Percentiles rank a stretch among this genome's conserved stretches.
These are phyloP conservation scores for Equus quagga DNA, from an alignment of 2,113 vertebrate species.

Conservation along the genomic window DNA sequence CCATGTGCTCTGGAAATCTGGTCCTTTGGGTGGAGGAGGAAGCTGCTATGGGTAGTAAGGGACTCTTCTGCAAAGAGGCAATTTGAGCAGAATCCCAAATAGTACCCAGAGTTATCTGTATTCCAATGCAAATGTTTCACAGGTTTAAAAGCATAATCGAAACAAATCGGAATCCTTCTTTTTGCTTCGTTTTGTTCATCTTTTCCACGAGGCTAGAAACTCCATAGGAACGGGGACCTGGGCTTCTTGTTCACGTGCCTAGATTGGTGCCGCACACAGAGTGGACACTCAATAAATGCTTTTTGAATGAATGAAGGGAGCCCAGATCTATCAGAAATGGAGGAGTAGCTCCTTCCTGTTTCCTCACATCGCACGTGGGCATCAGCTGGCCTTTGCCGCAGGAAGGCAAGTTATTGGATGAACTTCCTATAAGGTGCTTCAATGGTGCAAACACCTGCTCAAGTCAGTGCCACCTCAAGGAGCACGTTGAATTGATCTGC, in stretches of 20 bases:
- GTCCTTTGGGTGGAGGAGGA: slow-evolving; percentile 16
- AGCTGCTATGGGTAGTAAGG: slow-evolving; percentile 6
- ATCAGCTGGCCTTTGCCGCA: slow-evolving; percentile 24
- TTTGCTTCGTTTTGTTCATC: neutral
- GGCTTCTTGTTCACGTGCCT: neutral
- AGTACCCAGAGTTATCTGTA: neutral
- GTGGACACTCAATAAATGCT: too few relatives aligned
- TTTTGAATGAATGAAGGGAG: neutral
- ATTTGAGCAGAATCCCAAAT: slow-evolving; percentile 49
- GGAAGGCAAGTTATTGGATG: neutral
- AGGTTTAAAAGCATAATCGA: neutral
- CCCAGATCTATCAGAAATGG: neutral
- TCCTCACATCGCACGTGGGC: neutral
- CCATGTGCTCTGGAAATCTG: neutral
- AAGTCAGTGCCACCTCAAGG: neutral
- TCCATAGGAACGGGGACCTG: neutral
- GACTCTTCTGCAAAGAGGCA: slow-evolving; percentile 48
- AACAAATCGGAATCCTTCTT: neutral
- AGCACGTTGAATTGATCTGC: neutral
- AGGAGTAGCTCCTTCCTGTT: neutral
- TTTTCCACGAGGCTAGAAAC: neutral
- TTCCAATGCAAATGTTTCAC: neutral
- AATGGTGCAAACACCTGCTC: neutral
- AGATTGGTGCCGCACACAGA: too few relatives aligned
- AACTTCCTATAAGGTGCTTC: neutral